Evolutionary conservation across 2,888 invertebrate genomes (phyloP), one percentile per base, ranked within the genome.

Genomic region (Sarcophaga variegata): DNA sequence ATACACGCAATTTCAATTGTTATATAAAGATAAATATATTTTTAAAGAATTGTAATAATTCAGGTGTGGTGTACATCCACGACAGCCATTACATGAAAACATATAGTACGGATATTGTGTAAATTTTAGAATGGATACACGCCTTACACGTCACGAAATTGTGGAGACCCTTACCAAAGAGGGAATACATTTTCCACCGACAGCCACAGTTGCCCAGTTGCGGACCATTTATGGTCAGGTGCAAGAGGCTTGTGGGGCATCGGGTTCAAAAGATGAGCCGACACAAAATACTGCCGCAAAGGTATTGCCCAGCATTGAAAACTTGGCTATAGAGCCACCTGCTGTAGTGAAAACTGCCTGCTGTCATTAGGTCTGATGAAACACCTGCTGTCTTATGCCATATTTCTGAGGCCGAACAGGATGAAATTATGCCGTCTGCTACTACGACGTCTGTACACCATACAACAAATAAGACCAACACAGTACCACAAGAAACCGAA

Each of bases 181-280:
- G 8, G 59, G 59, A 27, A 25, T 71, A 22, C 0, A n/a, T 71
- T 71, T 60, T 59, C 37, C 60, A 59, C 27, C 59, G 12, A 27
- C 71, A 17, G 71, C 71, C 3, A 71, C 59, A 17, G 27, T 71
- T 27, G 71, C n/a, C 4, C 71, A 71, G 27, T 59, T 71, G 71
- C n/a, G 59, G 3, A 71, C 59, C 11, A 2, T 67, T 6, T 45
- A 67, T n/a, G n/a, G 8, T 2, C 20, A 67, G 10, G 3, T 17
- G 45, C 49, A 49, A 14, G 49, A 49, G 11, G 49, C 14, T 14
- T 3, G 3, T 1, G 14, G 3, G 14, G 12, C 4, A 4, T 14
- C 14, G 49, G 11, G 14, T 49, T 49, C 14, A 4, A 14, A 49
- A 49, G 14, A 49, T 49, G 14, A 49, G 11, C 14, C 49, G 2